phyloP scores from a whole-genome alignment of 1,140 invertebrate genomes.

The Eumeta japonica region DNA sequence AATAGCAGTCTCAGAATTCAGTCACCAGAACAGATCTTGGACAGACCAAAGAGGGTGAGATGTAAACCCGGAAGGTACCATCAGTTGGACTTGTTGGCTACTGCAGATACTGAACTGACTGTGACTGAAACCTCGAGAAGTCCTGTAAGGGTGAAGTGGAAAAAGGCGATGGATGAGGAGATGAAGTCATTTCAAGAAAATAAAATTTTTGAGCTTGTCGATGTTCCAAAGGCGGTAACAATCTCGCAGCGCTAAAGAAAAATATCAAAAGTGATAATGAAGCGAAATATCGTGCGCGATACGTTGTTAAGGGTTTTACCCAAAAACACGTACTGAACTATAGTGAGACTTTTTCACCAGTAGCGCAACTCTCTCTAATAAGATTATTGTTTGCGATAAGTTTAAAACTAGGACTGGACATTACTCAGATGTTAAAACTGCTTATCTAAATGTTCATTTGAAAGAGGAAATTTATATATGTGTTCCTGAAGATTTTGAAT shows the following conservation, averaged over 20 bases:
- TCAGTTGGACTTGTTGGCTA: constrained; percentile 2
- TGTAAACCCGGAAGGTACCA: background rate
- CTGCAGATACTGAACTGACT: constrained; percentile 4
- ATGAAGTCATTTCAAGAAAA: constrained; percentile 17
- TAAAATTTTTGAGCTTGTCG: constrained; percentile 20
- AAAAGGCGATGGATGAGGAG: constrained; percentile 22
- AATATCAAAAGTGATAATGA: constrained; percentile 15
- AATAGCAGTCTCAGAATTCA: background rate
- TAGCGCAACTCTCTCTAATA: constrained; percentile 11
- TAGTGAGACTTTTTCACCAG: constrained; percentile 11
- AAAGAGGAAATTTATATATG: constrained; percentile 12
- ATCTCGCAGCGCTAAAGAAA: constrained; percentile 17
- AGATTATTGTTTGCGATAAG: constrained; percentile 13
- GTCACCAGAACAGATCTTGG: constrained; percentile 3
- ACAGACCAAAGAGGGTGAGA: constrained; percentile 3
- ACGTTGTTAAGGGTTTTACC: constrained; percentile 32
- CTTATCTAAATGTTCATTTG: constrained; percentile 10
- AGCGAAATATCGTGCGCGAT: constrained; percentile 31
- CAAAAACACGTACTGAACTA: constrained; percentile 30
- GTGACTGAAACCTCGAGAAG: constrained; percentile 1
- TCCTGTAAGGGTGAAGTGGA: constrained; percentile 16
- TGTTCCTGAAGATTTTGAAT: constrained; percentile 21
- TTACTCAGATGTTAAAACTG: constrained; percentile 10
- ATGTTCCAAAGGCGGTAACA: constrained; percentile 14
- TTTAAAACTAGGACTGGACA: constrained; percentile 8